Percentiles rank a stretch among this genome's conserved stretches.
These are phyloP conservation scores for Ispidina picta DNA, from an alignment of 2,797 vertebrate genomes.

Conservation along the genomic window DNA sequence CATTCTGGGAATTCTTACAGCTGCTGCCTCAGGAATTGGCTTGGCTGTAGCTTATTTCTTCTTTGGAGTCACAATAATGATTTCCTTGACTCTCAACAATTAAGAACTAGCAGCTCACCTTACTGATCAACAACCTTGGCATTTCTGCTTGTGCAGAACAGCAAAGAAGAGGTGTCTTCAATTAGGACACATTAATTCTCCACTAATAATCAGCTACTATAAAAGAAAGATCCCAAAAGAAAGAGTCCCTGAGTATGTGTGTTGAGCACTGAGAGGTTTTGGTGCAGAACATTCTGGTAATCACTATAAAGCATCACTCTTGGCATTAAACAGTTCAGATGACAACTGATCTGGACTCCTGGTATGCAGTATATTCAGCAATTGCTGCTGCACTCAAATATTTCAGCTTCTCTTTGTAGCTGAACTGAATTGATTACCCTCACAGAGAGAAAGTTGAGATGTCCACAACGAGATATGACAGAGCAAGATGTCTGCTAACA, in stretches of 20 bases:
- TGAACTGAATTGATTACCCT: neutral
- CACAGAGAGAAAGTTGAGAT: conserved; percentile 16
- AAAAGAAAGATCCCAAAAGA: neutral
- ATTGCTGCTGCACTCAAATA: conserved; percentile 5
- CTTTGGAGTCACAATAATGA: neutral
- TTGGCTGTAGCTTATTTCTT: neutral
- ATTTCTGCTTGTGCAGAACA: neutral
- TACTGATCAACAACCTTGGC: neutral
- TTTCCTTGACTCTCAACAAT: conserved; percentile 9
- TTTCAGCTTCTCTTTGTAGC: neutral
- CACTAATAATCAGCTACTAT: neutral
- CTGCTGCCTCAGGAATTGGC: neutral
- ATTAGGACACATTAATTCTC: neutral
- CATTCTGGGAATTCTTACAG: neutral
- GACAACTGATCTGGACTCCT: neutral
- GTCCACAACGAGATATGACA: neutral
- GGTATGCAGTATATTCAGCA: neutral
- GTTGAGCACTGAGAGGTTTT: neutral
- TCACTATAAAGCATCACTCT: neutral
- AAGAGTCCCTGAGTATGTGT: neutral
- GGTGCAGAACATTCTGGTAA: neutral
- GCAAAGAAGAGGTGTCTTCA: neutral
- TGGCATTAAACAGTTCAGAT: conserved; percentile 13
- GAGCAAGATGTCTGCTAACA: neutral
- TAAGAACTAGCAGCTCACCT: neutral